A percentile compares a stretch with the other conserved stretches of the same genome.
phyloP scores from a whole-genome alignment of 2,113 vertebrate genomes.

The Myrmecobius fasciatus region DNA sequence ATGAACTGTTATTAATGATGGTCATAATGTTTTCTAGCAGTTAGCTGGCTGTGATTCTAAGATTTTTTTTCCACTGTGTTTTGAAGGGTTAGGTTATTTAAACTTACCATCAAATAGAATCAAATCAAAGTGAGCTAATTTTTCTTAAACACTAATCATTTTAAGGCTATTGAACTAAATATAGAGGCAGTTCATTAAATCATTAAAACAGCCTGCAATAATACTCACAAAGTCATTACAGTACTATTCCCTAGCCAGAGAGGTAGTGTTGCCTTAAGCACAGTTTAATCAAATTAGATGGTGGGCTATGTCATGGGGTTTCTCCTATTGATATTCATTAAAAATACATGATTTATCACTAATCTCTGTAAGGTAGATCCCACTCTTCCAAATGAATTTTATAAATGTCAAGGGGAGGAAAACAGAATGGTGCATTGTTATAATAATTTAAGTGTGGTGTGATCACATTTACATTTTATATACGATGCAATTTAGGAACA shows the following conservation, averaged over 20 bases:
- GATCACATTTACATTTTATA: constrained; percentile 88
- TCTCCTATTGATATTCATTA: constrained; percentile 96
- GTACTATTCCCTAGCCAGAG: constrained; percentile 91
- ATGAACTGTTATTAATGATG: constrained; percentile 87
- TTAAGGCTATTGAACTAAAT: constrained; percentile 92
- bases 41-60: constrained; percentile 87
- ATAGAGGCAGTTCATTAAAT: constrained; percentile 94
- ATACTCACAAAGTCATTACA: constrained; percentile 95
- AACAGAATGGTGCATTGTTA: constrained; percentile 89
- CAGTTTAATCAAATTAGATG: constrained; percentile 97
- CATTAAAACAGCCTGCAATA: constrained; percentile 94
- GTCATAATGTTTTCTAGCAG: constrained; percentile 86
- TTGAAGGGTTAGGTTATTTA: constrained; percentile 90
- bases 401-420: constrained; percentile 88
- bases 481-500: constrained; percentile 85
- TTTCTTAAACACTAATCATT: constrained; percentile 94
- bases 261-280: constrained; percentile 93
- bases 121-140: constrained; percentile 92
- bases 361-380: constrained; percentile 91
- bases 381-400: constrained; percentile 89
- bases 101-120: constrained; percentile 90
- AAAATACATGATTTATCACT: constrained; percentile 96
- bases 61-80: constrained; percentile 87
- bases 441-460: constrained; percentile 84
- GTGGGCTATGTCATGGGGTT: constrained; percentile 93